These are phyloP conservation scores for Patagioenas fasciata DNA, from an alignment of 2,113 vertebrate genomes.

Conservation along the genomic window DNA sequence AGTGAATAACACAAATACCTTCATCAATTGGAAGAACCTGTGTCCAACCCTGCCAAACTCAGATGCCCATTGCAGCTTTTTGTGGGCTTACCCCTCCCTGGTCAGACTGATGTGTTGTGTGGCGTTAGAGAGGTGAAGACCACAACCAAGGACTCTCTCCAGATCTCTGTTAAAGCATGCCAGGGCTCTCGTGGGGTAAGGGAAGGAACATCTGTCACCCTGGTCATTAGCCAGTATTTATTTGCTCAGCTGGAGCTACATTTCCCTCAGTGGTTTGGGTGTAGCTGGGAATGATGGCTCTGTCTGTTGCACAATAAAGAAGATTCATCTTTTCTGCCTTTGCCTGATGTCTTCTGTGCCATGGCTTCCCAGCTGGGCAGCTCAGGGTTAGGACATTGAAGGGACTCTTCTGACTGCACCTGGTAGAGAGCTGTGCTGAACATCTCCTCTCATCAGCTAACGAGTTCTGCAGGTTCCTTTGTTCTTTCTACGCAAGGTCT, in stretches of 20 bases:
- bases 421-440: not conserved
- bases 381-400: not conserved
- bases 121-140: not conserved
- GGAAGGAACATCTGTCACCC: not conserved
- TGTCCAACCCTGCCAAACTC: not conserved
- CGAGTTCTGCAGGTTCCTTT: not conserved
- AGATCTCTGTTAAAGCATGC: not conserved
- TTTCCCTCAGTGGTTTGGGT: not conserved
- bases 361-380: not conserved
- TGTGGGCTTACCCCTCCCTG: not conserved
- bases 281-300: not conserved
- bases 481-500: not conserved
- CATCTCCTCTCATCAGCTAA: not conserved
- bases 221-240: not conserved
- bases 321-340: not conserved
- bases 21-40: not conserved
- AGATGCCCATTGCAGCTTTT: not conserved
- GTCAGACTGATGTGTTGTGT: not conserved
- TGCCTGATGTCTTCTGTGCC: not conserved
- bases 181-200: not conserved
- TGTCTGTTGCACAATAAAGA: not conserved
- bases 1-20: not conserved
- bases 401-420: not conserved
- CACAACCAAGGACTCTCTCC: too few species aligned
- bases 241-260: not conserved